Evolutionary conservation across 2,113 vertebrate species (phyloP).

Genomic region (Sturnus vulgaris): DNA sequence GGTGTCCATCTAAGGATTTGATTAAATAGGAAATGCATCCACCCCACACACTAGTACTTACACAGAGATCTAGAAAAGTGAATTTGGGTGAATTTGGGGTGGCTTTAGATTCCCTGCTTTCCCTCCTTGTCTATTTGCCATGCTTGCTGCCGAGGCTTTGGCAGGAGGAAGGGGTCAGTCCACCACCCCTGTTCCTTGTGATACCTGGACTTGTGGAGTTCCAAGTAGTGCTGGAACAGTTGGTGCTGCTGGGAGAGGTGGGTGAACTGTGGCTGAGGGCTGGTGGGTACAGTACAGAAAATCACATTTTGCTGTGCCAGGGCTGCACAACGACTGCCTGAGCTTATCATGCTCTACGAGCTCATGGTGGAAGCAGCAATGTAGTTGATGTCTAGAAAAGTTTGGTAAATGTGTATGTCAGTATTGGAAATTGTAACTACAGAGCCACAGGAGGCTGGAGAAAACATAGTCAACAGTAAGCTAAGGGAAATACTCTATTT

Average conservation of each 20-base stretch:
- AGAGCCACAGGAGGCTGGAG: neutral
- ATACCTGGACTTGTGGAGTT: neutral
- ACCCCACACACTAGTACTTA: neutral
- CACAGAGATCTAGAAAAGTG: neutral
- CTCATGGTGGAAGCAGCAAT: neutral
- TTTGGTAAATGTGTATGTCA: neutral
- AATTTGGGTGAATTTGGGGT: neutral
- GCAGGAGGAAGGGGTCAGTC: neutral
- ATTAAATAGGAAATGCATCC: neutral
- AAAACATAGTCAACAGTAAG: neutral
- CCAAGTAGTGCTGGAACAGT: neutral
- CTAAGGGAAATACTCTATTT: neutral
- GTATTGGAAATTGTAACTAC: neutral
- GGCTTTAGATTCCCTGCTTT: neutral
- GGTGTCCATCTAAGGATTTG: neutral
- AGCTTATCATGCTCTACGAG: neutral
- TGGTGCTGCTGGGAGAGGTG: neutral
- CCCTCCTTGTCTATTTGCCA: rapidly evolving
- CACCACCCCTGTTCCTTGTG: rapidly evolving
- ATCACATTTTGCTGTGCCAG: neutral
- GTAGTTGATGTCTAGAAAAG: neutral
- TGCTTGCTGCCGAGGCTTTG: neutral
- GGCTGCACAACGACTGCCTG: neutral
- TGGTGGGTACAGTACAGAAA: neutral
- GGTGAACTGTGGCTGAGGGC: neutral